phyloP scores from a whole-genome alignment of 1,140 invertebrate genomes.

The Drosophila quadrilineata region DNA sequence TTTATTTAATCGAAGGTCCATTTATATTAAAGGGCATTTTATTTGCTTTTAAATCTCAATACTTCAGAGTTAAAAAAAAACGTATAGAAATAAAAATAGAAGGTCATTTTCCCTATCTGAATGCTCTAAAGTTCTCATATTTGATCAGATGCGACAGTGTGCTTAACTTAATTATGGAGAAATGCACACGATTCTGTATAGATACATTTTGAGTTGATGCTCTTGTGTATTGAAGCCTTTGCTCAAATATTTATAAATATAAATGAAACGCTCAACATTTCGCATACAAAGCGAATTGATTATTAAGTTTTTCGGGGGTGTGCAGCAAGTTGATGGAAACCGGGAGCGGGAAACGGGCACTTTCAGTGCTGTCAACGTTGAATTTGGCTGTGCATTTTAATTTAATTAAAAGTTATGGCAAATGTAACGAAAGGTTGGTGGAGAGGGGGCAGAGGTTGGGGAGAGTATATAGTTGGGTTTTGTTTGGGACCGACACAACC shows the following conservation, averaged over 20 bases:
- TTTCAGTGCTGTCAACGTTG: conserved; percentile 1
- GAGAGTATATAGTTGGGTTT: conserved; percentile 2
- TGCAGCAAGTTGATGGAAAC: not conserved
- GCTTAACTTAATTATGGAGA: conserved; percentile 60
- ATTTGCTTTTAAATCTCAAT: too few species aligned
- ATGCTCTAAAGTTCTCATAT: conserved; percentile 1
- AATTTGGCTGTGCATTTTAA: conserved; percentile 76
- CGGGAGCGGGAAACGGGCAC: not conserved
- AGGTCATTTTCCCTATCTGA: too few species aligned
- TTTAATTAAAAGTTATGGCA: conserved; percentile 79
- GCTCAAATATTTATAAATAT: conserved; percentile 74
- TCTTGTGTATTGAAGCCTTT: conserved; percentile 27
- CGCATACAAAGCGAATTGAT: conserved; percentile 71
- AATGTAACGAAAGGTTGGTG: conserved; percentile 52
- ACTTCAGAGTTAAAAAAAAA: too few species aligned
- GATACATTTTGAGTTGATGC: conserved; percentile 7
- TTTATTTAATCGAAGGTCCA: too few species aligned
- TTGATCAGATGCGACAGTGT: conserved; percentile 18
- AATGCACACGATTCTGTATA: conserved; percentile 1
- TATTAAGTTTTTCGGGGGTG: conserved; percentile 62
- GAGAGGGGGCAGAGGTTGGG: not conserved
- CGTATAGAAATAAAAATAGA: too few species aligned
- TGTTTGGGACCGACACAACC: conserved; percentile 29
- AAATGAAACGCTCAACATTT: conserved; percentile 51
- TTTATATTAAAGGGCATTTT: too few species aligned